Conservation (phyloP, 2,888 invertebrate genomes). For the Himalopsyche japonica region DNA sequence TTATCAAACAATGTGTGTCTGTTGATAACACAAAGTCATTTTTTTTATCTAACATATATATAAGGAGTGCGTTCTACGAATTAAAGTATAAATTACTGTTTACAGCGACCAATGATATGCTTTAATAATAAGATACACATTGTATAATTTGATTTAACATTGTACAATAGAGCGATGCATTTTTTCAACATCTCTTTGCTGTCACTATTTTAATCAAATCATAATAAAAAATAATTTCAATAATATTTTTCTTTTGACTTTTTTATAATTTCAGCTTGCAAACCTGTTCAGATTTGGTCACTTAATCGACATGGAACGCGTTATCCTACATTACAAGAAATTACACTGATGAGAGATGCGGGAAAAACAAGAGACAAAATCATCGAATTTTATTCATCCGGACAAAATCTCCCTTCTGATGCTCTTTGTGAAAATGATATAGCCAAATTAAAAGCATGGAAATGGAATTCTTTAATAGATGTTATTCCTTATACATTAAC, state of each 20-base stretch:
- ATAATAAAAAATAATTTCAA: no score
- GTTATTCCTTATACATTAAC: constrained; percentile 63
- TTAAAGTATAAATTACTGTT: no score
- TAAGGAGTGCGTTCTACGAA: no score
- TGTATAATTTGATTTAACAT: no score
- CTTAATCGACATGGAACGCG: constrained; percentile 72
- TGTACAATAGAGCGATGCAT: no score
- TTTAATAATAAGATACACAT: no score
- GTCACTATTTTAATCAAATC: no score
- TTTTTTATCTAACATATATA: no score
- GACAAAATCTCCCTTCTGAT: constrained; percentile 39
- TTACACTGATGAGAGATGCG: constrained; percentile 59
- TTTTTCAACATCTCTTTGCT: no score
- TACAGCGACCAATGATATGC: no score
- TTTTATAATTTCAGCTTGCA: constrained; percentile 61
- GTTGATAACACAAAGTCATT: no score
- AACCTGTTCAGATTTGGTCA: constrained; percentile 73
- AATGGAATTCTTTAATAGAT: constrained; percentile 65
- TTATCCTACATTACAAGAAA: constrained; percentile 62
- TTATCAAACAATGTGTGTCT: no score
- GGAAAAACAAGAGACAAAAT: constrained; percentile 64
- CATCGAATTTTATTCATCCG: constrained; percentile 61
- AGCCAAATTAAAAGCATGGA: constrained; percentile 59
- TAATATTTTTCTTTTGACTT: not conserved
- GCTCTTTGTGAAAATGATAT: constrained; percentile 68